These are phyloP conservation scores for Pseudococcus viburni DNA, from an alignment of 2,888 invertebrate species.

Conservation along the genomic window DNA sequence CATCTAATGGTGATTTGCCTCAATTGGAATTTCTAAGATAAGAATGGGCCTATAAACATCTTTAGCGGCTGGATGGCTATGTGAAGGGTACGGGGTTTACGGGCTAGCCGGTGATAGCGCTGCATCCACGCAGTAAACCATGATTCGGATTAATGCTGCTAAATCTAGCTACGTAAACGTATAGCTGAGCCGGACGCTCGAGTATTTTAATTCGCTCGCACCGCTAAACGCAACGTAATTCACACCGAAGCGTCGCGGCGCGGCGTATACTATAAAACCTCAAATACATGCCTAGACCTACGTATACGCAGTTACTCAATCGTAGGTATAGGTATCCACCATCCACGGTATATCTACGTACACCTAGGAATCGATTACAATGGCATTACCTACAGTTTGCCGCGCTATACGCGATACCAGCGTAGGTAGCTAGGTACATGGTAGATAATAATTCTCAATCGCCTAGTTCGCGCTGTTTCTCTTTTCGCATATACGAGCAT, in stretches of 20 bases:
- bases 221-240: not conserved
- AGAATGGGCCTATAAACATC: no score
- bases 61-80: no score
- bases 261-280: conserved; percentile 6
- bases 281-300: not conserved
- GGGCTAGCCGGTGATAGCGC: no score
- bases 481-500: not conserved
- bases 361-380: conserved; percentile 14
- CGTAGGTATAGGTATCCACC: no score
- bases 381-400: no score
- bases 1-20: no score
- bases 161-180: not conserved
- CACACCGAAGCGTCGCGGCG: no score
- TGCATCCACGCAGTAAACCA: not conserved
- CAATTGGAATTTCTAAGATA: no score
- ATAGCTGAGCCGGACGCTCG: not conserved
- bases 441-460: conserved; percentile 8
- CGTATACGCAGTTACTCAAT: no score
- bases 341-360: not conserved
- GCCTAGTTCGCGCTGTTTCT: not conserved
- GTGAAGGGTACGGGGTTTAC: no score
- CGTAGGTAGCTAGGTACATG: no score
- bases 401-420: no score
- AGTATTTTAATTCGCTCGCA: not conserved
- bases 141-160: not conserved